Percentiles rank a stretch among this genome's conserved stretches.
Conservation (phyloP, 2,888 invertebrate genomes). For the Pandemis cinnamomeana region DNA sequence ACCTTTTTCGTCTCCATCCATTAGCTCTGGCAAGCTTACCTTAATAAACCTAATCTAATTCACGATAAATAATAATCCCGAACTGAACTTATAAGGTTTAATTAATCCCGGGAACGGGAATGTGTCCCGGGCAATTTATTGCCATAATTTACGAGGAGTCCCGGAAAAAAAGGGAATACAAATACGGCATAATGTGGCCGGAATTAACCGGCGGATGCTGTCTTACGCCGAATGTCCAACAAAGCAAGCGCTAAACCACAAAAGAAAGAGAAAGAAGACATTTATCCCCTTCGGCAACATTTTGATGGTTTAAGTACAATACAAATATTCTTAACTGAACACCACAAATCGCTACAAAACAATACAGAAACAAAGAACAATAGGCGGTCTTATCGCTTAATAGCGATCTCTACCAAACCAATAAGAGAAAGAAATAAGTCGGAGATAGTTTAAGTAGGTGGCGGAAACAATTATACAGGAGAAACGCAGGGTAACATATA, state of each 20-base stretch:
- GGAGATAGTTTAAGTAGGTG: too few relatives aligned
- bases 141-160: conserved; percentile 74
- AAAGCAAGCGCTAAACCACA: not conserved
- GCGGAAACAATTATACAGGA: too few relatives aligned
- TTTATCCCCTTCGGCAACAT: too few relatives aligned
- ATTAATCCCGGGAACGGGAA: conserved; percentile 74
- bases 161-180: conserved; percentile 75
- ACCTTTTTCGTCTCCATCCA: not conserved
- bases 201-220: conserved; percentile 29
- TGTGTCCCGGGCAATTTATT: conserved; percentile 75
- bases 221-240: not conserved
- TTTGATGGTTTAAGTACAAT: too few relatives aligned
- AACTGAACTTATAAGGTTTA: conserved; percentile 70
- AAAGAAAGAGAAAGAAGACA: too few relatives aligned
- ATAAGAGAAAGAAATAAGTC: too few relatives aligned
- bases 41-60: conserved; percentile 45
- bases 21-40: conserved; percentile 27
- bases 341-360: too few relatives aligned
- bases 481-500: too few relatives aligned
- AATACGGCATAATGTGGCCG: conserved; percentile 62
- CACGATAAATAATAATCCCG: conserved; percentile 57
- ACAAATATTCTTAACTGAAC: too few relatives aligned
- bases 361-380: too few relatives aligned
- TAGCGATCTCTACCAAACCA: too few relatives aligned
- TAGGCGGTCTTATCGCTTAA: too few relatives aligned